These are phyloP conservation scores for Mugil cephalus DNA, from an alignment of 2,113 vertebrate species.

Conservation along the genomic window DNA sequence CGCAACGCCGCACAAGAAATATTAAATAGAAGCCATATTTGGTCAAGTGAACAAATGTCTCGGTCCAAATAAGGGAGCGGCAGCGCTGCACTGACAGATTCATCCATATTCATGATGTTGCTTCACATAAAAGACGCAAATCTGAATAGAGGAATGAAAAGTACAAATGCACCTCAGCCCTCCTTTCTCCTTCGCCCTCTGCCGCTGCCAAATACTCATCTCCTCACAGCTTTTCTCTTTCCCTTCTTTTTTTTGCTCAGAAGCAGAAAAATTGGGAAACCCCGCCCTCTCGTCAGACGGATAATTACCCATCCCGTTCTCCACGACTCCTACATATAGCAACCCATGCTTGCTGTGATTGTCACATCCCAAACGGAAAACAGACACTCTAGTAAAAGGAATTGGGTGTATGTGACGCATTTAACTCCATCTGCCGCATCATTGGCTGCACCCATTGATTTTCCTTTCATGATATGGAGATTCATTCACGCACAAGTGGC, in stretches of 20 bases:
- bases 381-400: slow-evolving; percentile 36
- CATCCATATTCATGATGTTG: slow-evolving; percentile 66
- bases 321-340: neutral
- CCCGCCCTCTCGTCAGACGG: slow-evolving; percentile 16
- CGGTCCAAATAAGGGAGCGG: slow-evolving; percentile 43
- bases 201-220: slow-evolving; percentile 23
- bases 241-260: slow-evolving; percentile 30
- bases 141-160: slow-evolving; percentile 65
- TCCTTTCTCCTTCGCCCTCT: slow-evolving; percentile 30
- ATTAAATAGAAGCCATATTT: slow-evolving; percentile 24
- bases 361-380: slow-evolving; percentile 32
- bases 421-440: slow-evolving; percentile 63
- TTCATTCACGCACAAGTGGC: slow-evolving; percentile 67
- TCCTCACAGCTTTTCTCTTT: slow-evolving; percentile 22
- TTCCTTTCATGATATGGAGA: slow-evolving; percentile 75
- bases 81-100: slow-evolving; percentile 53
- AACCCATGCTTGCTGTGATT: slow-evolving; percentile 2
- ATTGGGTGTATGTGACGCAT: slow-evolving; percentile 54
- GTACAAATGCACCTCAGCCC: slow-evolving; percentile 54
- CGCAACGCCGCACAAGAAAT: slow-evolving; percentile 6
- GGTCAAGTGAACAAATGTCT: slow-evolving; percentile 38
- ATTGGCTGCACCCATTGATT: slow-evolving; percentile 73
- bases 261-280: slow-evolving; percentile 36
- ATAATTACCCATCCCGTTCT: slow-evolving; percentile 43
- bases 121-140: slow-evolving; percentile 38